Evolutionary conservation across 2,888 invertebrate species (phyloP), one percentile per base, ranked within the genome.

Genomic region (Silvanus unidentatus): DNA sequence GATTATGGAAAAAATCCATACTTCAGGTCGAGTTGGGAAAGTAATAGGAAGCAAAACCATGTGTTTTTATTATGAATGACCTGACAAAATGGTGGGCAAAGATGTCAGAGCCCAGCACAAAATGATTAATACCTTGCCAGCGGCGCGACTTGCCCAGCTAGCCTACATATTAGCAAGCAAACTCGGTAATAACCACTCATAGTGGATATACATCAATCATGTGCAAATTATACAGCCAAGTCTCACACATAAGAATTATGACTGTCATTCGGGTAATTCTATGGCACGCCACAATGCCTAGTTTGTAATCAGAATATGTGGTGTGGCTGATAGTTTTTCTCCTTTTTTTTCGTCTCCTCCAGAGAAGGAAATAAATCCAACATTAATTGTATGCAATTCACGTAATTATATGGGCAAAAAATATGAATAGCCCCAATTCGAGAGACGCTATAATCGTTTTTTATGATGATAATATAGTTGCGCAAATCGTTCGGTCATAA

Each of bases 181-280:
- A 57, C 59, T 58, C 58, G 57, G 63, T 67, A 67, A 67, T 67
- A 67, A 68, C 65, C 66, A 63, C 66, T 66, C 65, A 63, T 59
- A 63, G 58, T 64, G 65, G 59, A 62, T 61, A 64, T 61, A 64
- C 68, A 68, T 68, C 68, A 66, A 68, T 68, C 68, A 68, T 62
- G 64, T 62, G 65, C 64, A 68, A 68, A 68, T 68, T 67, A 67
- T 62, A 66, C 62, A 60, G 63, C 55, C 61, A 58, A 61, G 63
- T 55, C 66, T 64, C 64, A 61, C 66, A 66, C 65, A 58, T 66
- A 66, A 66, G 65, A 68, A 68, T 68, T 67, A 68, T 64, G 62
- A 65, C 66, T 68, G 68, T 68, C 68, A 64, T 66, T 68, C 64
- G 57, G 62, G 64, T 68, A 66, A 68, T 67, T 67, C 64, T 54